These are phyloP conservation scores for Xylocampa areola DNA, from an alignment of 2,888 invertebrate genomes.

Conservation along the genomic window DNA sequence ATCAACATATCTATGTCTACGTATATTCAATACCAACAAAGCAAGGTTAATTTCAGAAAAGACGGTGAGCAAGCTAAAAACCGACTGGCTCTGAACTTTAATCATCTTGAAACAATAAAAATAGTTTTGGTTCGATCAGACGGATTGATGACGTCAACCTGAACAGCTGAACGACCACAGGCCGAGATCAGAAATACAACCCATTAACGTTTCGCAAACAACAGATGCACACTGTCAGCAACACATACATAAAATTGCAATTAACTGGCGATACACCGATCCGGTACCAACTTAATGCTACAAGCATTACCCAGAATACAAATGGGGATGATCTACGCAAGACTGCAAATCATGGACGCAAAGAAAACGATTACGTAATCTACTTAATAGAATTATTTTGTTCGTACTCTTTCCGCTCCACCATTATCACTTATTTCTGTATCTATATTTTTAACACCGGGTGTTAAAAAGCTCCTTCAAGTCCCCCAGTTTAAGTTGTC, in stretches of 20 bases:
- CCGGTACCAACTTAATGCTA: constrained; percentile 1
- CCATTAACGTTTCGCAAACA: constrained; percentile 28
- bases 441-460: too few relatives aligned
- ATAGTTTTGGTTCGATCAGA: constrained; percentile 18
- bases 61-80: background rate
- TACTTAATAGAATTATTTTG: too few relatives aligned
- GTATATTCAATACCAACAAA: too few relatives aligned
- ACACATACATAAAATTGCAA: constrained; percentile 22
- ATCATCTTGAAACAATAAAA: constrained; percentile 24
- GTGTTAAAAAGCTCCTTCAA: too few relatives aligned
- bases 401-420: too few relatives aligned
- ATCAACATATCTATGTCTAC: too few relatives aligned
- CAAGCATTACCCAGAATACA: constrained; percentile 15
- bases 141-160: constrained; percentile 32
- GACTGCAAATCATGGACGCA: too few relatives aligned
- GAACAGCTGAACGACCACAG: constrained; percentile 28
- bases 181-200: constrained; percentile 39
- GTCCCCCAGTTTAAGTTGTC: too few relatives aligned
- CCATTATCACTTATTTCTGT: too few relatives aligned
- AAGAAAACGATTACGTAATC: too few relatives aligned
- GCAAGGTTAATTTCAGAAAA: background rate
- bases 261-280: constrained; percentile 25
- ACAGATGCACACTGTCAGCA: constrained; percentile 25
- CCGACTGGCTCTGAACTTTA: too few relatives aligned
- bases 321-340: constrained; percentile 20